Evolutionary conservation across 2,113 vertebrate species (phyloP), one percentile per base, ranked within the genome.

Genomic region (Barbus barbus): DNA sequence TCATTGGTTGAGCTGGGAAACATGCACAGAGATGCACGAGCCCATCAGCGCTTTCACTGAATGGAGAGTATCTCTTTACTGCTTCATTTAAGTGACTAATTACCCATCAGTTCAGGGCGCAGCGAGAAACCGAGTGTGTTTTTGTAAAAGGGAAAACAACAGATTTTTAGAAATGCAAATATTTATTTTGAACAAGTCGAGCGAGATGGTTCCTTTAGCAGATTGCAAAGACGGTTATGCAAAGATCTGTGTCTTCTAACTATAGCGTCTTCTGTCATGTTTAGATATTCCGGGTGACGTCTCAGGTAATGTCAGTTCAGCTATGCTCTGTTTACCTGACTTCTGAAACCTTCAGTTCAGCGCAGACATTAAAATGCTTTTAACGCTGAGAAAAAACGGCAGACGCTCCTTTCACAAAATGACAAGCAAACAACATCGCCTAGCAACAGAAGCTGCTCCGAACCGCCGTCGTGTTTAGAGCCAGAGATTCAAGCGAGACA

Each of bases 11-110:
- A 78, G 48, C 33, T 71, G 7, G 26, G 48, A 78, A 78, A 2
- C 44, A 75, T 60, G 51, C 81, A 65, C 76, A 80, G 72, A 74
- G 56, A 81, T 41, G 48, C 78, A 83, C 51, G 31, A 65, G 53
- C 18, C 36, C 81, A 82, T 78, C 73, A 83, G 74, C 65, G 76
- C 48, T 83, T 86, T 53, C 74, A 65, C 82, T 77, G 84, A 84
- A 81, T 58, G 71, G 81, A 78, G 73, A 71, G 67, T 51, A 26
- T 58, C 53, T 79, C 69, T 79, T 82, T 26, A 46, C 53, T 82
- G 80, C 83, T 84, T 87, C 33, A 60, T 84, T 88, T 78, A 80
- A 84, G 58, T 73, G 81, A 87, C 81, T 88, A 88, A 87, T 90
- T 87, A 72, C 78, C 79, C 87, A 63, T 86, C 87, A 82, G 58